phyloP scores from a whole-genome alignment of 2,888 invertebrate species.

The Agonum fuliginosum region DNA sequence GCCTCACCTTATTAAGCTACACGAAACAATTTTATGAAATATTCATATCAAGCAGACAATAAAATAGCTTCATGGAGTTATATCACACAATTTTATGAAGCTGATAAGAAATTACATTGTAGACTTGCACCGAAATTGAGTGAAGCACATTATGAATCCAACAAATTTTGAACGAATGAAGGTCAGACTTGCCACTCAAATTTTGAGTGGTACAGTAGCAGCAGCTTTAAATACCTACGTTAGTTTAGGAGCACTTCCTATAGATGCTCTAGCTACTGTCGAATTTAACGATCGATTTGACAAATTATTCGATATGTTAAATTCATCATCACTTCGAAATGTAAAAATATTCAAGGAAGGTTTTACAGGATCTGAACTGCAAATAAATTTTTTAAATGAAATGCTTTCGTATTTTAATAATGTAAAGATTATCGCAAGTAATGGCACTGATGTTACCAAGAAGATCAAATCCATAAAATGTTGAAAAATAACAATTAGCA shows the following conservation, averaged over 20 bases:
- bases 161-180: conserved; percentile 63
- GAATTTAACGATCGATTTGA: conserved; percentile 62
- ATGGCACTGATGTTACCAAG: conserved; percentile 61
- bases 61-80: conserved; percentile 60
- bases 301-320: conserved; percentile 64
- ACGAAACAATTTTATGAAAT: conserved; percentile 61
- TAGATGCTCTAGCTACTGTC: conserved; percentile 59
- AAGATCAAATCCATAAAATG: conserved; percentile 47
- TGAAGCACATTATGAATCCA: conserved; percentile 62
- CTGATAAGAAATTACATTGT: conserved; percentile 61
- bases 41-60: conserved; percentile 56
- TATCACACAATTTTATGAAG: conserved; percentile 59
- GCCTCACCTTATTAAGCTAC: conserved; percentile 61
- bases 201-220: conserved; percentile 63
- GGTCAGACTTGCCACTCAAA: conserved; percentile 63
- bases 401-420: conserved; percentile 59
- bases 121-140: too few relatives aligned
- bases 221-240: conserved; percentile 62
- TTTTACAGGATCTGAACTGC: conserved; percentile 58
- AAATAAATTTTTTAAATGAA: conserved; percentile 61
- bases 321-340: conserved; percentile 60
- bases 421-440: conserved; percentile 59
- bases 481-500: conserved; percentile 34
- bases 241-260: conserved; percentile 59
- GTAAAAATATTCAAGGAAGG: conserved; percentile 46